These are phyloP conservation scores for Heliconius erato DNA, from an alignment of 2,888 invertebrate species.

Conservation along the genomic window DNA sequence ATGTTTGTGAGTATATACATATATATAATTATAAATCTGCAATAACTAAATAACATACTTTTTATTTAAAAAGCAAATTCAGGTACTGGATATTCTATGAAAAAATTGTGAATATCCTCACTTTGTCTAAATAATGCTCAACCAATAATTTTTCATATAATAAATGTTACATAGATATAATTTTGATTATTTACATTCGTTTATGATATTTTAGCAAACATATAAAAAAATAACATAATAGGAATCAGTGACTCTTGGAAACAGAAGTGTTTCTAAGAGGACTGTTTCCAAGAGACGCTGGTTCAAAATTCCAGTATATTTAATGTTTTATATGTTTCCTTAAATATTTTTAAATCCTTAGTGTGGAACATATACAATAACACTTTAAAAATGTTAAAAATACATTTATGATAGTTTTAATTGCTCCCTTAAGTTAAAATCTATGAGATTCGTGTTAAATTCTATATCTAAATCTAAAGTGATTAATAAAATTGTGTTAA, in stretches of 20 bases:
- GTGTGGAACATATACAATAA: background rate
- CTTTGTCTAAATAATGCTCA: background rate
- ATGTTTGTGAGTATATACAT: background rate
- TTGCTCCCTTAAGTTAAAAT: constrained; percentile 83
- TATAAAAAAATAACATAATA: background rate
- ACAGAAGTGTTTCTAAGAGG: no score
- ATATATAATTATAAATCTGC: no score
- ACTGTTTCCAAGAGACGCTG: no score
- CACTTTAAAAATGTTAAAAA: constrained; percentile 41
- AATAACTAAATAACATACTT: background rate
- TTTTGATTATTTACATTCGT: constrained; percentile 68
- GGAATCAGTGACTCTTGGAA: no score
- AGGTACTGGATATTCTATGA: background rate
- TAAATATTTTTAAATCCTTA: background rate
- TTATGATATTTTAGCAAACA: constrained; percentile 55
- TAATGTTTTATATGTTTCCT: no score
- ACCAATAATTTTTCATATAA: constrained; percentile 1
- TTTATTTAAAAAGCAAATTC: constrained; percentile 2
- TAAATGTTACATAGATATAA: constrained; percentile 55
- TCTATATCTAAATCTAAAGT: constrained; percentile 58
- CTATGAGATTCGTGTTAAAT: constrained; percentile 70
- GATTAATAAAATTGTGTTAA: constrained; percentile 37
- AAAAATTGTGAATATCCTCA: background rate
- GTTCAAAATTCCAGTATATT: no score
- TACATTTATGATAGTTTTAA: constrained; percentile 64